Evolutionary conservation across 2,113 vertebrate species (phyloP).

Genomic region (Formicarius rufipectus): DNA sequence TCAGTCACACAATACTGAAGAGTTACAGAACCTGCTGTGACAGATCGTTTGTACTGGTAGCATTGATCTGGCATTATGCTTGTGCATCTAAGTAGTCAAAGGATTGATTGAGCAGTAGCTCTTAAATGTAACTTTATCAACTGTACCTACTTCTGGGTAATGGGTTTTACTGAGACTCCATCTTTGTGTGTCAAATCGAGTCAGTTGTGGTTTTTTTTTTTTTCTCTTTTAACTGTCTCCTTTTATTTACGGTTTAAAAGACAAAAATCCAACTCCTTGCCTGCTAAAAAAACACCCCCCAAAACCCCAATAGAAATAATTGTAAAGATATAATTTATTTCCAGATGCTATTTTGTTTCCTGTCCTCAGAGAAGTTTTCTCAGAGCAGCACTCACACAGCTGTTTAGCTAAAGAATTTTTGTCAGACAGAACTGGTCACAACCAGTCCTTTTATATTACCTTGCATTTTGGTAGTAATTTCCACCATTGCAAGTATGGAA

Average conservation of each 20-base stretch:
- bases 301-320: background rate
- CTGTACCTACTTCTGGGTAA: background rate
- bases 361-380: background rate
- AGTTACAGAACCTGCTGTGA: background rate
- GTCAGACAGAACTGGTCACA: background rate
- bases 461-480: background rate
- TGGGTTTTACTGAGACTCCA: background rate
- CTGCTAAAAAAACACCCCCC: too few relatives aligned
- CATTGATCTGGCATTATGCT: background rate
- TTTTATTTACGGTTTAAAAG: background rate
- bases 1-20: background rate
- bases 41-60: background rate
- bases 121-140: background rate
- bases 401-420: background rate
- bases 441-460: too few relatives aligned
- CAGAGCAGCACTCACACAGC: background rate
- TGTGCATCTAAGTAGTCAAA: background rate
- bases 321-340: background rate
- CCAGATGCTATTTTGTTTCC: background rate
- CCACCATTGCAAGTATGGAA: background rate
- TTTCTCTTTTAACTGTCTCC: background rate
- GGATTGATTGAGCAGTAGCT: background rate
- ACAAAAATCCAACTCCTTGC: too few relatives aligned
- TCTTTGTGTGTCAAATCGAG: background rate
- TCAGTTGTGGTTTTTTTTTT: background rate